Base-by-base conservation (phyloP, 2,888 invertebrate species). In the Spilosoma lubricipeda region DNA sequence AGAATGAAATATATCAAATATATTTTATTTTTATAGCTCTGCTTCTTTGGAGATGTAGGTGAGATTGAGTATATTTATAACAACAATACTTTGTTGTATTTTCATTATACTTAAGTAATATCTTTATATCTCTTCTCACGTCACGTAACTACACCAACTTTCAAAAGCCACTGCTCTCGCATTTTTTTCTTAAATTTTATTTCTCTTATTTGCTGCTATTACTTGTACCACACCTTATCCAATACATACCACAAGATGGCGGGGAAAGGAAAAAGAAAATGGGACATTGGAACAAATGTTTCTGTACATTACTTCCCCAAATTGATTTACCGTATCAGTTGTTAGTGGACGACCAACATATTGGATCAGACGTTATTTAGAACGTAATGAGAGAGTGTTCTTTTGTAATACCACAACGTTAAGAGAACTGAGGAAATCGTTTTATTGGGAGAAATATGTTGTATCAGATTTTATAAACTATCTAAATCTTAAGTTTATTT, bases 261-360 rank as follows among this genome's bases (percentile, higher is more conserved):
- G 82, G 85, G 76, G 75, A 82, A 39, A 79, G 75, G 86, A 79
- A 87, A 90, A 88, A 84, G 85, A 90, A 90, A 90, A 90, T 87
- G 85, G 85, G 85, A 82, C 86, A 85, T 85, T 85, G 80, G 82
- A 83, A 86, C 87, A 88, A 90, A 91, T 90, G 89, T 91, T 90
- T 90, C 88, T 87, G 87, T 87, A 87, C 79, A 80, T 83, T 80
- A 83, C 85, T 82, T 76, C 68, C 74, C 80, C 82, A 86, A 88
- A 88, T 88, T 87, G 86, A 85, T 87, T 86, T 86, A 86, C 81
- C 78, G 77, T 84, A 85, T 86, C 82, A 81, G 78, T 82, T 81
- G 77, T 79, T 80, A 80, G 82, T 75, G 66, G 78, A 77, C 73
- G 76, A 80, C 73, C 66, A 69, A 80, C 77, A 84, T 84, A 84